Evolutionary conservation across 2,113 vertebrate species (phyloP).

Genomic region (Pogonocichla stellata): DNA sequence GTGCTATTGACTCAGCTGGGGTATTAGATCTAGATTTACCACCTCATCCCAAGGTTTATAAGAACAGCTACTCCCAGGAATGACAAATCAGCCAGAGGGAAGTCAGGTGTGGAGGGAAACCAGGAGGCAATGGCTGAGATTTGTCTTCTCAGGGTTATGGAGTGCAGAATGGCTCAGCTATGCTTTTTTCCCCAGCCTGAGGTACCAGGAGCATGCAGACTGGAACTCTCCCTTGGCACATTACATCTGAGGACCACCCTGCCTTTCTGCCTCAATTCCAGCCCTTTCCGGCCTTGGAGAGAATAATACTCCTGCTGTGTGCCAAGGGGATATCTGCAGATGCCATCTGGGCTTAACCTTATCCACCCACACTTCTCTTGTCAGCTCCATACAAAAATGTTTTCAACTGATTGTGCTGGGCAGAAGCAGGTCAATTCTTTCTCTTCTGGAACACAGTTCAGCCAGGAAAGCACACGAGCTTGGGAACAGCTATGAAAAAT

Average conservation of each 20-base stretch:
- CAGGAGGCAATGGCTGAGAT: background rate
- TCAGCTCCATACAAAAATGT: background rate
- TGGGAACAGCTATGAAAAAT: constrained; percentile 14
- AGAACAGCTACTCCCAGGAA: background rate
- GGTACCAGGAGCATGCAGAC: background rate
- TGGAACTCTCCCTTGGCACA: background rate
- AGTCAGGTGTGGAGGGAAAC: background rate
- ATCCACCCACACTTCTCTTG: constrained; percentile 15
- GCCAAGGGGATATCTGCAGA: constrained; percentile 47
- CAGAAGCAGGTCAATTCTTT: background rate
- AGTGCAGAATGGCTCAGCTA: background rate
- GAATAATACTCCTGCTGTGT: constrained; percentile 6
- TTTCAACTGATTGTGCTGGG: background rate
- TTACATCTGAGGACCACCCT: background rate
- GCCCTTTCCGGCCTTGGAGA: constrained; percentile 8
- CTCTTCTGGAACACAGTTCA: background rate
- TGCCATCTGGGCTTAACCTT: constrained; percentile 35
- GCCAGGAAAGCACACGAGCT: background rate
- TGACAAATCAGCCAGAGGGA: background rate
- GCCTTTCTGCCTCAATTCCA: background rate
- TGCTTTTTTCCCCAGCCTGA: background rate
- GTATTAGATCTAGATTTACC: background rate
- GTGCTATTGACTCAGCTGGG: constrained; percentile 18
- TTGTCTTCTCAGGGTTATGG: background rate
- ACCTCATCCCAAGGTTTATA: background rate